Evolutionary conservation across 2,888 invertebrate genomes (phyloP).

Genomic region (Cephus pulcher): DNA sequence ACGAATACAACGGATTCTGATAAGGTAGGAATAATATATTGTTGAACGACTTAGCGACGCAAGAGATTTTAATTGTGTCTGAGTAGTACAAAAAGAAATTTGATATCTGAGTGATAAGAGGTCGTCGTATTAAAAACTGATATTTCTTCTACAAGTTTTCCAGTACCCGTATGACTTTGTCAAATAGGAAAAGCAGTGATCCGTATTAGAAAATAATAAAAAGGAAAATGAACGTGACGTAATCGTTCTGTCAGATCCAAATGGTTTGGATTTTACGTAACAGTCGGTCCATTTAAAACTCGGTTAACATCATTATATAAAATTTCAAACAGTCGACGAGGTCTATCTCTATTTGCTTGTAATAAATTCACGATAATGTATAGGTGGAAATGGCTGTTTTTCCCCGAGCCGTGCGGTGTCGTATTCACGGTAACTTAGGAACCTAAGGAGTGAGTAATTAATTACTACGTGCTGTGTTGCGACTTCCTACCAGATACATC

Average conservation of each 20-base stretch:
- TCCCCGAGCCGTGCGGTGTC: background rate
- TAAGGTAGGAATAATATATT: conserved; percentile 75
- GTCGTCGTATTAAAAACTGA: background rate
- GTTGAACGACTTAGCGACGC: conserved; percentile 1
- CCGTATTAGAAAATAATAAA: background rate
- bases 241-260: background rate
- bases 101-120: background rate
- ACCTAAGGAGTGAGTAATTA: background rate
- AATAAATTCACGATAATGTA: background rate
- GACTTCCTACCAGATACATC: background rate
- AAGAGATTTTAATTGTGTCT: background rate
- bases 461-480: background rate
- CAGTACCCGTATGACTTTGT: background rate
- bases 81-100: background rate
- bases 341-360: background rate
- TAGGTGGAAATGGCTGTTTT: background rate
- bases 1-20: conserved; percentile 95
- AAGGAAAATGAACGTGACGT: background rate
- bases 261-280: background rate
- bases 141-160: background rate
- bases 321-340: background rate
- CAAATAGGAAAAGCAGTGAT: background rate
- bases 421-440: background rate
- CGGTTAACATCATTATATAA: background rate
- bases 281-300: background rate